Evolutionary conservation across 1,140 invertebrate species (phyloP), one percentile per base, ranked within the genome.

Genomic region (Bombus sylvicola): DNA sequence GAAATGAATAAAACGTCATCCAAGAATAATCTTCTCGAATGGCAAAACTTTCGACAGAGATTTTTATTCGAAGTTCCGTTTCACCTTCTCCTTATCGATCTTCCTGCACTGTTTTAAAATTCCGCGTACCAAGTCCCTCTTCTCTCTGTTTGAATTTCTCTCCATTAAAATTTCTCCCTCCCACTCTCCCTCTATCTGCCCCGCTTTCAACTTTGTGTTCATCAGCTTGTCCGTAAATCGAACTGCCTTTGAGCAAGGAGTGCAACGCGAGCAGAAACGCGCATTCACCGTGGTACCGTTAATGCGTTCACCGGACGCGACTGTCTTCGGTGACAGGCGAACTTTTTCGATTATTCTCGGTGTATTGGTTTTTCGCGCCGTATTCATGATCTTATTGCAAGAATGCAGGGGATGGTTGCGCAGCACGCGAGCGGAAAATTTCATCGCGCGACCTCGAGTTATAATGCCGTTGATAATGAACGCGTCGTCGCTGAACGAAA

Each of bases 211-310:
- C 82, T 87, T 86, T 90, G 80, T 87, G 83, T 66, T 83, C 81
- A 69, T 75, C 81, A 87, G 87, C 85, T 86, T 89, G 83, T 72
- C n/a, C 85, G 81, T 91, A 89, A 91, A 91, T 91, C 87, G 87
- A 88, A 87, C 83, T 69, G 81, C 74, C 68, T 84, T 62, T 43
- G 71, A 31, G 41, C 41, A 47, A 73, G 8, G 39, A 43, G 28
- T 22, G 25, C 71, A 31, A 62, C 75, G 77, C 53, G 41, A 74
- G 79, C 73, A 62, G 89, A 86, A 81, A 85, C 69, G 75, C 79
- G 81, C 83, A 81, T 78, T 78, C n/a, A 66, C 2, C 39, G n/a
- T n/a, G 15, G 37, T 10, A 66, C 25, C 43, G 66, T 57, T 81
- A 81, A 81, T 57, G 43, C 34, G 25, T 47, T 66, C 39, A 6